These are phyloP conservation scores for Struthio camelus DNA, from an alignment of 2,113 vertebrate species.

Conservation along the genomic window DNA sequence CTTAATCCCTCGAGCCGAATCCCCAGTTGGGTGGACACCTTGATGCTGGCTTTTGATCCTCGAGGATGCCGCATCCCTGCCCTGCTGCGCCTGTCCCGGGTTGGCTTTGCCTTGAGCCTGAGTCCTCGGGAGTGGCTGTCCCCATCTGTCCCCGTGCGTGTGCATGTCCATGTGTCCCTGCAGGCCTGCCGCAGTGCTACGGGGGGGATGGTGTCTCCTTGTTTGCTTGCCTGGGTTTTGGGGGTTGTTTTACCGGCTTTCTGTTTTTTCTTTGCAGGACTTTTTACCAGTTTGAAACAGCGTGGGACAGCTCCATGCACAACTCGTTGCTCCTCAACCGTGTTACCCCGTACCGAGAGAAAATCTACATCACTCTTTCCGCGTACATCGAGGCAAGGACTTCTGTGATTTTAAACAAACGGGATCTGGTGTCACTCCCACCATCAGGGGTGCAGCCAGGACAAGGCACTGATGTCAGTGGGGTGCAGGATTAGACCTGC, in stretches of 20 bases:
- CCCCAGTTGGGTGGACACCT: neutral
- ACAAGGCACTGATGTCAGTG: rapidly evolving
- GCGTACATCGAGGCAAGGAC: constrained; percentile 92
- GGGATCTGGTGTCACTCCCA: neutral
- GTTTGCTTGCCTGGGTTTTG: neutral
- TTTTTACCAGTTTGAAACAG: constrained; percentile 93
- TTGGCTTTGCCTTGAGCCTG: constrained; percentile 13
- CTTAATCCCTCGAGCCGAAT: neutral
- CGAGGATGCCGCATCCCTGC: neutral
- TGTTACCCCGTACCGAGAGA: constrained; percentile 95
- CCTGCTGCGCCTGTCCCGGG: neutral
- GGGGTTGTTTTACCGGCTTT: neutral
- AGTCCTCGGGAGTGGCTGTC: constrained; percentile 46
- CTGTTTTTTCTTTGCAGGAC: constrained; percentile 79
- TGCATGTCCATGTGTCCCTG: constrained; percentile 53
- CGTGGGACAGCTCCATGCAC: constrained; percentile 99
- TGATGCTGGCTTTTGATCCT: neutral
- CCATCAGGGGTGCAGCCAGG: neutral
- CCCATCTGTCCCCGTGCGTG: constrained; percentile 10
- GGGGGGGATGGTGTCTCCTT: neutral
- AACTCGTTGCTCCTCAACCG: constrained; percentile 95
- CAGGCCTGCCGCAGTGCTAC: neutral
- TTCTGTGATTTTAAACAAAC: neutral
- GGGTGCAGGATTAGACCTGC: neutral
- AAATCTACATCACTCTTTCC: constrained; percentile 97